Percentiles rank a stretch among this genome's conserved stretches.
These are phyloP conservation scores for Orthonevra nobilis DNA, from an alignment of 2,888 invertebrate genomes.

Conservation along the genomic window DNA sequence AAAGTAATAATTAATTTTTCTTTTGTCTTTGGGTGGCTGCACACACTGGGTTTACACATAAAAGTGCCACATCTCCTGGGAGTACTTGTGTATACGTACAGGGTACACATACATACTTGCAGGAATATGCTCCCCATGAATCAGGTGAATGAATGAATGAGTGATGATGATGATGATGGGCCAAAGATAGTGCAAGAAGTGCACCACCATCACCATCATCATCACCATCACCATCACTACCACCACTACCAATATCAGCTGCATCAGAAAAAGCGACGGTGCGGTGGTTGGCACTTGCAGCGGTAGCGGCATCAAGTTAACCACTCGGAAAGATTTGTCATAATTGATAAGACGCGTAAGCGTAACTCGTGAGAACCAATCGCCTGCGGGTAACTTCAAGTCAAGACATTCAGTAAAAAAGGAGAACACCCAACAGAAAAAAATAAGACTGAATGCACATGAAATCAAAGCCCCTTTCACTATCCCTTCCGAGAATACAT, in stretches of 20 bases:
- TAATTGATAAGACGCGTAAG: constrained; percentile 77
- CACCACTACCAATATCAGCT: too few relatives aligned
- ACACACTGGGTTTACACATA: constrained; percentile 35
- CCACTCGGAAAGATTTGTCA: constrained; percentile 80
- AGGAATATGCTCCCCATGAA: constrained; percentile 45
- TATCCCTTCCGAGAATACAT: constrained; percentile 54
- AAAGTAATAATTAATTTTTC: constrained; percentile 57
- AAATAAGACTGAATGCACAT: constrained; percentile 37
- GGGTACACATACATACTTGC: too few relatives aligned
- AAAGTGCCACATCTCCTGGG: constrained; percentile 4
- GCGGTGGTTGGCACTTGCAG: too few relatives aligned
- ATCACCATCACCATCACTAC: too few relatives aligned
- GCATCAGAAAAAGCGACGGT: too few relatives aligned
- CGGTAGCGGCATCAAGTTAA: constrained; percentile 71
- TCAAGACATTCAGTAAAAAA: too few relatives aligned
- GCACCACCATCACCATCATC: constrained; percentile 22
- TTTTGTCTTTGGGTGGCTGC: constrained; percentile 58
- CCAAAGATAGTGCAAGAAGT: constrained; percentile 41
- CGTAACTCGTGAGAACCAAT: constrained; percentile 65
- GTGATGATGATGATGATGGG: constrained; percentile 63
- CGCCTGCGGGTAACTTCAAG: constrained; percentile 46
- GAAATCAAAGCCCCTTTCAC: constrained; percentile 63
- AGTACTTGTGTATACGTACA: too few relatives aligned
- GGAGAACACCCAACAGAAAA: not conserved
- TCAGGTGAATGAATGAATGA: constrained; percentile 62